These are phyloP conservation scores for Ciconia maguari DNA, from an alignment of 2,113 vertebrate species.

Conservation along the genomic window DNA sequence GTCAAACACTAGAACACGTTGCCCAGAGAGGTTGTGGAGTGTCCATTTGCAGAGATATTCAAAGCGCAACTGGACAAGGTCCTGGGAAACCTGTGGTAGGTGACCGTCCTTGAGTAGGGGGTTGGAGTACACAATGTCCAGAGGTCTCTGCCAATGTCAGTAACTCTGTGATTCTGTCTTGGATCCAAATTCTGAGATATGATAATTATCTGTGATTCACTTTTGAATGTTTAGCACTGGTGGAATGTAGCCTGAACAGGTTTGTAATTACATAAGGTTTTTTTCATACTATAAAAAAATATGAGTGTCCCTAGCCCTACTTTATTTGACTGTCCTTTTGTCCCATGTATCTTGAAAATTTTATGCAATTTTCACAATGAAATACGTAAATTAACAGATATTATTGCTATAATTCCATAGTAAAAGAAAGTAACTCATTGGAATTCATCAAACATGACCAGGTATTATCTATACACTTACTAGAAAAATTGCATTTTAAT, in stretches of 20 bases:
- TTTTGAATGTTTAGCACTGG: not conserved
- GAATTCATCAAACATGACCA: not conserved
- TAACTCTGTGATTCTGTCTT: not conserved
- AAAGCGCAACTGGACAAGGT: not conserved
- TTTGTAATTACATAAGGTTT: not conserved
- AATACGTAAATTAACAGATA: not conserved
- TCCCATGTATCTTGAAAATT: not conserved
- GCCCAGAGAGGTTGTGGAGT: not conserved
- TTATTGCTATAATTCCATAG: not conserved
- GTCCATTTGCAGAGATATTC: not conserved
- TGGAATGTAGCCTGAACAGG: not conserved
- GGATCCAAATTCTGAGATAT: not conserved
- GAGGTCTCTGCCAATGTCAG: not conserved
- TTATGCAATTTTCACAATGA: not conserved
- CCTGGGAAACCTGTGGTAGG: not conserved
- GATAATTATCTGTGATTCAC: not conserved
- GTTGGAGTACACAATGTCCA: not conserved
- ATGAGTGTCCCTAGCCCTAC: not conserved
- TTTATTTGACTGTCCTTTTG: not conserved
- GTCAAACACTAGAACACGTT: not conserved
- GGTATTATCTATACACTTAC: not conserved
- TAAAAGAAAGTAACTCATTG: not conserved
- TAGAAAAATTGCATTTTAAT: not conserved
- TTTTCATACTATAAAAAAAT: not conserved
- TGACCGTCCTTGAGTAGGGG: not conserved